Percentiles rank a stretch among this genome's conserved stretches.
These are phyloP conservation scores for Cricetomys ansorgei DNA, from an alignment of 2,113 vertebrate genomes.

Conservation along the genomic window DNA sequence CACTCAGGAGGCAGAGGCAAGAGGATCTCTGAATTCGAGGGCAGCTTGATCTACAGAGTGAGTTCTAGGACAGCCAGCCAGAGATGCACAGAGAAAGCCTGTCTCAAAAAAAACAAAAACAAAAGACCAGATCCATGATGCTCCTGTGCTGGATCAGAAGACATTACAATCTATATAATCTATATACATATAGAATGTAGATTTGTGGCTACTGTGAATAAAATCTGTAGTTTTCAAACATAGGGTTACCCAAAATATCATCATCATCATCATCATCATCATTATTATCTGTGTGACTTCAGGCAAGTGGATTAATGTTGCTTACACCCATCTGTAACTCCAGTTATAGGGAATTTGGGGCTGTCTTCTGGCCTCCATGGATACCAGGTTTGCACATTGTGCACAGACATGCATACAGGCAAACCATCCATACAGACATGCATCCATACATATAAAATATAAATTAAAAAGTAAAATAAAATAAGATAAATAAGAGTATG, in stretches of 20 bases:
- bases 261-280: no score
- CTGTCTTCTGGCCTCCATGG: background rate
- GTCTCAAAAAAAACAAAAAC: no score
- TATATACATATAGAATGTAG: background rate
- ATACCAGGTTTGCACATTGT: background rate
- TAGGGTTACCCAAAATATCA: background rate
- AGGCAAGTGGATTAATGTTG: background rate
- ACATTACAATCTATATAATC: background rate
- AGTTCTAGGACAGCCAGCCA: no score
- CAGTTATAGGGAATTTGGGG: background rate
- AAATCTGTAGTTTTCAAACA: slow-evolving; percentile 28
- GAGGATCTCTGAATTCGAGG: no score
- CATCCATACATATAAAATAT: background rate
- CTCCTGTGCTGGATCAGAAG: background rate
- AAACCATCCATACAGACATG: background rate
- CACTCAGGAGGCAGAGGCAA: no score
- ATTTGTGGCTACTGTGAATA: background rate
- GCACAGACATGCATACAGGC: background rate
- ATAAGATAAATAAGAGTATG: background rate
- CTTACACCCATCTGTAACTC: background rate
- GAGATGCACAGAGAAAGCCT: no score
- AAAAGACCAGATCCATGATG: no score
- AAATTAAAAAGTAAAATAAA: background rate
- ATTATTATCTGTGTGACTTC: background rate
- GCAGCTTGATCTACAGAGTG: no score